These are phyloP conservation scores for Oreochromis spilurus DNA, from an alignment of 2,113 vertebrate species.

Conservation along the genomic window DNA sequence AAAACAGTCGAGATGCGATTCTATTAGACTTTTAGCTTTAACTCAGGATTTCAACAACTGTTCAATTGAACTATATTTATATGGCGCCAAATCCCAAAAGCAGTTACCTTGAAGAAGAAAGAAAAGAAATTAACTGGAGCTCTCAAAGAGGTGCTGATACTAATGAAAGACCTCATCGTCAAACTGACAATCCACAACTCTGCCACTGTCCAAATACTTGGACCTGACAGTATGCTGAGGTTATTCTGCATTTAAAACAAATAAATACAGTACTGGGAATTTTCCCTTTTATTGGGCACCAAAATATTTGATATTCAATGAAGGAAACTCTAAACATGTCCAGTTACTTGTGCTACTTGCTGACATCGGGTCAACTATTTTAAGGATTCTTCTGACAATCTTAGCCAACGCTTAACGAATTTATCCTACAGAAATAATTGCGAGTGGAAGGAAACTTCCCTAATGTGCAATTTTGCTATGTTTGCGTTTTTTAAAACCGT, in stretches of 20 bases:
- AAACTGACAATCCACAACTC: no score
- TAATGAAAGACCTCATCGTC: no score
- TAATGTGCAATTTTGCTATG: not conserved
- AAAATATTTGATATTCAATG: not conserved
- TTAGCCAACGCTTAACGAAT: not conserved
- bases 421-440: not conserved
- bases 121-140: not conserved
- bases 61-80: not conserved
- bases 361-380: not conserved
- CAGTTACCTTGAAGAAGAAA: not conserved
- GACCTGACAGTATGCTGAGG: no score
- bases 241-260: not conserved
- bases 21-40: not conserved
- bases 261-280: not conserved
- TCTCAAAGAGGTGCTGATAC: no score
- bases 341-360: not conserved
- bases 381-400: not conserved
- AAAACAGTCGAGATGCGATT: not conserved
- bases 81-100: not conserved
- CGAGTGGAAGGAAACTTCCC: not conserved
- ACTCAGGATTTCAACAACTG: fast-evolving
- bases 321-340: not conserved
- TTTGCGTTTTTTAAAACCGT: no score
- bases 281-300: not conserved
- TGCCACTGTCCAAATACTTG: no score